Evolutionary conservation across 2,113 vertebrate genomes (phyloP).

Genomic region (Stercorarius parasiticus): DNA sequence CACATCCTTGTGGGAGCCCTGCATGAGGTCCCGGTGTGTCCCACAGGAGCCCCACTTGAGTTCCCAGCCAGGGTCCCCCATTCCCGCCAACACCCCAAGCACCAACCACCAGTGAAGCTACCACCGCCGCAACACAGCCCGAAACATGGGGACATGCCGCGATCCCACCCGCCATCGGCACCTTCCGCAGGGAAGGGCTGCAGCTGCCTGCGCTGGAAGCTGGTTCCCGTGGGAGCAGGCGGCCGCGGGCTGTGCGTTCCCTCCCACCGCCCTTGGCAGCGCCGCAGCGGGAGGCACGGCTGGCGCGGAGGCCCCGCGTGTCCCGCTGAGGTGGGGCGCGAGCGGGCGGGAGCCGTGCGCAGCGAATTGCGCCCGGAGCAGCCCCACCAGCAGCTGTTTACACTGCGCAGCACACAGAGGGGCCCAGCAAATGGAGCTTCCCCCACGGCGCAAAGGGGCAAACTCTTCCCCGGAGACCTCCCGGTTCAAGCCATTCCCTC

Average conservation of each 20-base stretch:
- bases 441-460: fast-evolving
- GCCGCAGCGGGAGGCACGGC: neutral
- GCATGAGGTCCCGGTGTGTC: fast-evolving
- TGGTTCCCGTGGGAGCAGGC: neutral
- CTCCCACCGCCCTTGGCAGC: neutral
- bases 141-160: fast-evolving
- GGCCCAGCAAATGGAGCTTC: neutral
- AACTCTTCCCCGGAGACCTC: neutral
- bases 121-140: fast-evolving
- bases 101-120: fast-evolving
- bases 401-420: fast-evolving
- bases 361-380: fast-evolving
- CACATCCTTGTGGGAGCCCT: neutral
- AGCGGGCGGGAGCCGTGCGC: fast-evolving
- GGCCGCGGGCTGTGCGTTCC: neutral
- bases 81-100: neutral
- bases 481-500: fast-evolving
- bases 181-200: neutral
- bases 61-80: fast-evolving
- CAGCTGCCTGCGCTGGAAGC: neutral
- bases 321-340: neutral
- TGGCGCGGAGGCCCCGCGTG: neutral
- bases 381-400: neutral
- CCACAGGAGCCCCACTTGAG: fast-evolving
- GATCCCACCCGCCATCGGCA: fast-evolving